Conservation (phyloP, 2,888 invertebrate genomes). For the Perithous albicinctus region DNA sequence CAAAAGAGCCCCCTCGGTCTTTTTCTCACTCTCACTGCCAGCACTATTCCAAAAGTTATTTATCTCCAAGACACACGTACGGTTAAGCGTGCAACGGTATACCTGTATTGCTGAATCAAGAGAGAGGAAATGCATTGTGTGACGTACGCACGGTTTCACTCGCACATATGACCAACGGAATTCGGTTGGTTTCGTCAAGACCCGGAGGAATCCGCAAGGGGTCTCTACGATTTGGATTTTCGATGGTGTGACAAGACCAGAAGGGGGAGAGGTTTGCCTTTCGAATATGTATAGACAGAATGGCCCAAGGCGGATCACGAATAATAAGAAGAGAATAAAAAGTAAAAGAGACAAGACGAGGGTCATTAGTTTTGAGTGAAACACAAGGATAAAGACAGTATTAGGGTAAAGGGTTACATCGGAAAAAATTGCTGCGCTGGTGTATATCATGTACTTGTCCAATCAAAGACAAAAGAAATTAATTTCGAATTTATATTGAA, state of each 20-base stretch:
- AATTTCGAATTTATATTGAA: slow-evolving; percentile 73
- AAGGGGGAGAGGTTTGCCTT: slow-evolving; percentile 33
- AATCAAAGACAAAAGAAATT: slow-evolving; percentile 65
- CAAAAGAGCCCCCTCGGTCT: slow-evolving; percentile 25
- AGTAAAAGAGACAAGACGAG: neutral
- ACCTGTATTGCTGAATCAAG: slow-evolving; percentile 7
- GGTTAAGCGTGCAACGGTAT: neutral
- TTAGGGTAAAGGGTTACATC: slow-evolving; percentile 71
- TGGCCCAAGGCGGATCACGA: slow-evolving; percentile 49
- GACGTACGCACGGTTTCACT: slow-evolving; percentile 20
- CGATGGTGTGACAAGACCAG: slow-evolving; percentile 55
- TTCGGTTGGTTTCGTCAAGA: slow-evolving; percentile 41
- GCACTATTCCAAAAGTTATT: slow-evolving; percentile 45
- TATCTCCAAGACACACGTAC: slow-evolving; percentile 30
- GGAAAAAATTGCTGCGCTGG: slow-evolving; percentile 46
- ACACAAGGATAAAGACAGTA: slow-evolving; percentile 13
- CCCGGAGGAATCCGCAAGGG: slow-evolving; percentile 32
- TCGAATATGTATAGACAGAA: slow-evolving; percentile 41
- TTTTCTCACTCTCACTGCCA: slow-evolving; percentile 58
- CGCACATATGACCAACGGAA: slow-evolving; percentile 6
- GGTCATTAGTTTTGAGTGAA: slow-evolving; percentile 28
- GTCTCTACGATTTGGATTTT: slow-evolving; percentile 36
- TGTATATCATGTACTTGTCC: neutral
- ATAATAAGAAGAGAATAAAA: slow-evolving; percentile 34
- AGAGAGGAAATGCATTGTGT: slow-evolving; percentile 4